Evolutionary conservation across 2,113 vertebrate genomes (phyloP).

Genomic region (Callipepla californica): DNA sequence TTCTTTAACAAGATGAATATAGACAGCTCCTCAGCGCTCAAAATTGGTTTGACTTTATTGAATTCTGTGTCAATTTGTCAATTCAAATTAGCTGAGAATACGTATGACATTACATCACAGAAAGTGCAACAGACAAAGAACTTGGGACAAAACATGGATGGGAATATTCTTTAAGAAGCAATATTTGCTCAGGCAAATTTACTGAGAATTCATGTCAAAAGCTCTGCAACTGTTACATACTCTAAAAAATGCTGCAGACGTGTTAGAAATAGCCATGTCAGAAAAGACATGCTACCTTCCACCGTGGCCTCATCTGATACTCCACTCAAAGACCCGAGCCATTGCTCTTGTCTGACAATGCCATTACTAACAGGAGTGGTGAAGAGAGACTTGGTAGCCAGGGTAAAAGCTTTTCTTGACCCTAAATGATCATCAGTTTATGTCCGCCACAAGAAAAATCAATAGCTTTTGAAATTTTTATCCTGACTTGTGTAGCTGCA

Average conservation of each 20-base stretch:
- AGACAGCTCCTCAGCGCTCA: not conserved
- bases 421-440: fast-evolving
- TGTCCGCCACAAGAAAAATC: not conserved
- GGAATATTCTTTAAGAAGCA: not conserved
- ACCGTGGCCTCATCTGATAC: not conserved
- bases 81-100: conserved; percentile 21
- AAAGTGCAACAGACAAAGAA: not conserved
- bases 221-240: not conserved
- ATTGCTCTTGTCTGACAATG: not conserved
- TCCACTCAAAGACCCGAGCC: not conserved
- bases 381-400: not conserved
- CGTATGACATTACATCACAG: not conserved
- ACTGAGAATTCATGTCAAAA: not conserved
- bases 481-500: not conserved
- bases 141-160: not conserved
- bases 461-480: not conserved
- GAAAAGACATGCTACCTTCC: not conserved
- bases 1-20: conserved; percentile 7
- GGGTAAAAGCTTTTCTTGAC: not conserved
- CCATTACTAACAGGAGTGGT: not conserved
- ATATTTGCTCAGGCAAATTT: not conserved
- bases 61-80: conserved; percentile 36
- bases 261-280: not conserved
- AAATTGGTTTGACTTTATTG: not conserved
- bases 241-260: not conserved